Evolutionary conservation across 2,888 invertebrate species (phyloP).

Genomic region (Ommatoiulus sabulosus): DNA sequence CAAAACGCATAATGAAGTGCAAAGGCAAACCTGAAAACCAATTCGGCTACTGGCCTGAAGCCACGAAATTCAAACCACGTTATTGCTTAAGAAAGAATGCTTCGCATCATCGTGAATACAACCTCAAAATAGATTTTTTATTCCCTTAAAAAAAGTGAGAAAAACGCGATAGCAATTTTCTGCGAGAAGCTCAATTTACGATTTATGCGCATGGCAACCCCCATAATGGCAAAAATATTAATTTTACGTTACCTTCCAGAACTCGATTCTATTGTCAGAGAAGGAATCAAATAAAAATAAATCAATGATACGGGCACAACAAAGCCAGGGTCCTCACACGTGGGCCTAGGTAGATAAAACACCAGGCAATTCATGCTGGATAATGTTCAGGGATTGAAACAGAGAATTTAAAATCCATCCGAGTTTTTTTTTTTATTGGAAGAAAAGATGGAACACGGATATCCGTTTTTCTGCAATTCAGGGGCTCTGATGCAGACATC

Average conservation of each 20-base stretch:
- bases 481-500: conserved; percentile 42
- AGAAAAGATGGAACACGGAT: conserved; percentile 47
- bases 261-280: neutral
- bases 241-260: neutral
- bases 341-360: conserved; percentile 33
- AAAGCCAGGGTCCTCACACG: neutral
- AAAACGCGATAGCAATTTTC: too few species aligned
- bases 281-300: conserved; percentile 45
- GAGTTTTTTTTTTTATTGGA: conserved; percentile 45
- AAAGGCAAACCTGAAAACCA: neutral
- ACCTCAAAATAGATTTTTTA: too few species aligned
- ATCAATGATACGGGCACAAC: conserved; percentile 30
- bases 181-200: neutral
- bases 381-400: conserved; percentile 32
- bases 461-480: conserved; percentile 45
- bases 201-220: neutral
- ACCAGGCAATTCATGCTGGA: conserved; percentile 9
- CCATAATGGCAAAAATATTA: neutral
- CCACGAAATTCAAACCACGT: neutral
- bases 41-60: neutral
- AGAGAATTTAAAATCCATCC: conserved; percentile 45
- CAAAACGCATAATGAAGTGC: neutral
- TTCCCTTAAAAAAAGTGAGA: neutral
- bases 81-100: neutral
- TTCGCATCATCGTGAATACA: neutral